These are phyloP conservation scores for Heliconius ismenius DNA, from an alignment of 2,888 invertebrate species.

Conservation along the genomic window DNA sequence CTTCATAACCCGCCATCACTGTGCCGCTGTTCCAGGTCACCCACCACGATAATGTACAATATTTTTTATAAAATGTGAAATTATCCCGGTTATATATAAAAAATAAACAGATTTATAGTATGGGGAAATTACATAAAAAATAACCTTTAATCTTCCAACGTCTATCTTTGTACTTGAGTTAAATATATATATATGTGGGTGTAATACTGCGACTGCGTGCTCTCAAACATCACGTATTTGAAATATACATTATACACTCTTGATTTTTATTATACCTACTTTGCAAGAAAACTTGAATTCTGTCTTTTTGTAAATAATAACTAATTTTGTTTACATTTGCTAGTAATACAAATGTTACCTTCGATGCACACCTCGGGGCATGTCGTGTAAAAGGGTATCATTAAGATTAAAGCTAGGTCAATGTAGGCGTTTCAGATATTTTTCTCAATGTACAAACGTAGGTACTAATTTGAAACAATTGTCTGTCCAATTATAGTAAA, in stretches of 20 bases:
- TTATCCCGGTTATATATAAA: too few species aligned
- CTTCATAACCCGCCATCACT: too few species aligned
- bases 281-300: conserved; percentile 26
- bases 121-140: background rate
- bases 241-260: conserved; percentile 52
- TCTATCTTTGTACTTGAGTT: conserved; percentile 43
- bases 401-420: conserved; percentile 47
- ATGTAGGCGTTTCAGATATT: conserved; percentile 32
- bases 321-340: conserved; percentile 30
- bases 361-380: conserved; percentile 46
- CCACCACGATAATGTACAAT: too few species aligned
- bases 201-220: conserved; percentile 42
- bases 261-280: conserved; percentile 52
- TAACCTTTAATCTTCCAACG: background rate
- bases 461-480: background rate
- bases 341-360: conserved; percentile 32
- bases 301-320: conserved; percentile 25
- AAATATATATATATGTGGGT: conserved; percentile 58
- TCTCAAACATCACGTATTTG: conserved; percentile 64
- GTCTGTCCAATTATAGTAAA: background rate
- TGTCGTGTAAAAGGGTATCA: conserved; percentile 49
- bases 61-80: too few species aligned
- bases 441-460: background rate
- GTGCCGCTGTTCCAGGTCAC: too few species aligned
- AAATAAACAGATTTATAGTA: background rate